Percentiles rank a stretch among this genome's conserved stretches.
These are phyloP conservation scores for Drosophila elegans DNA, from an alignment of 1,140 invertebrate species.

Conservation along the genomic window DNA sequence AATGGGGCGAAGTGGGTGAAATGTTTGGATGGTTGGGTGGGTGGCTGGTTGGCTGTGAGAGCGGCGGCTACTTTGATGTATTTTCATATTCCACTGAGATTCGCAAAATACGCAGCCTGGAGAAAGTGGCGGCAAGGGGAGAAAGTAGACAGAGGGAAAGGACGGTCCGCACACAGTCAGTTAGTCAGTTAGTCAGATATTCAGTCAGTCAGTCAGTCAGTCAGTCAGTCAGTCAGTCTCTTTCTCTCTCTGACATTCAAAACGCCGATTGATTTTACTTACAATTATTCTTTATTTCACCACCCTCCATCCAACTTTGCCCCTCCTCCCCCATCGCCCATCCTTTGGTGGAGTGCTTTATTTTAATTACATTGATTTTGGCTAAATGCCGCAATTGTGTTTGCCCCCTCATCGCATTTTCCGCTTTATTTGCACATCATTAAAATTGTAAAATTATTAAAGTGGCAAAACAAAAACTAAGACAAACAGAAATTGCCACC, in stretches of 20 bases:
- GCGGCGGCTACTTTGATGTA: slow-evolving; percentile 72
- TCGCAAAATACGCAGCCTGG: slow-evolving; percentile 22
- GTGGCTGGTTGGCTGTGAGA: no score
- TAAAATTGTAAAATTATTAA: slow-evolving; percentile 83
- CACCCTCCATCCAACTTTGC: no score
- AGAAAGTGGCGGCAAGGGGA: not conserved
- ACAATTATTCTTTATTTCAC: not conserved
- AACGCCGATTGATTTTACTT: slow-evolving; percentile 72
- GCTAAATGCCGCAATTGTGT: slow-evolving; percentile 64
- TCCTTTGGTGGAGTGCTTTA: slow-evolving; percentile 39
- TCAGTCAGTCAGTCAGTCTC: slow-evolving; percentile 57
- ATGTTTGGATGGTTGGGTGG: no score
- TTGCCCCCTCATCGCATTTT: slow-evolving; percentile 10
- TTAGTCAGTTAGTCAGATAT: slow-evolving; percentile 66
- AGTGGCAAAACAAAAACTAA: slow-evolving; percentile 74
- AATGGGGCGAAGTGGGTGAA: slow-evolving; percentile 6
- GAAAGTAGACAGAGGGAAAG: not conserved
- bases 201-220: slow-evolving; percentile 50
- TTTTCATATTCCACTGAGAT: slow-evolving; percentile 76
- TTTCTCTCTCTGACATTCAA: slow-evolving; percentile 58
- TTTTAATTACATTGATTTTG: slow-evolving; percentile 84
- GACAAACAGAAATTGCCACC: slow-evolving; percentile 52
- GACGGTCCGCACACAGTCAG: slow-evolving; percentile 6
- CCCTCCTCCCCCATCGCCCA: no score
- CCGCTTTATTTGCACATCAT: slow-evolving; percentile 76